These are phyloP conservation scores for Poecilia gillii DNA, from an alignment of 2,797 vertebrate species.

Conservation along the genomic window DNA sequence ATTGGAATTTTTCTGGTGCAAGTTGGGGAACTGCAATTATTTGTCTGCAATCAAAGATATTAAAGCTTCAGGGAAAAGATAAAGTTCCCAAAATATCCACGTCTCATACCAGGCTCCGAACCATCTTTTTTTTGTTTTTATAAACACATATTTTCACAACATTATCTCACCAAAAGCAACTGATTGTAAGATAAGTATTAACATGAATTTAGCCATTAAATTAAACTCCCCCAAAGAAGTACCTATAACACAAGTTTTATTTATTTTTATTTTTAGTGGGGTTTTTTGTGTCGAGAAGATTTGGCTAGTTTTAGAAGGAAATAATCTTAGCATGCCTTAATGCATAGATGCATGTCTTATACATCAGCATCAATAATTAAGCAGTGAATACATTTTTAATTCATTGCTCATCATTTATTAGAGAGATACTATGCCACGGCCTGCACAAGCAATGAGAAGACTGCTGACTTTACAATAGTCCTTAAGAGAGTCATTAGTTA, in stretches of 20 bases:
- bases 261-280: background rate
- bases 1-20: conserved; percentile 59
- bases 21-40: conserved; percentile 49
- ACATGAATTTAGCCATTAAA: background rate
- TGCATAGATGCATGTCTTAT: background rate
- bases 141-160: background rate
- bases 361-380: background rate
- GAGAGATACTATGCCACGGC: background rate
- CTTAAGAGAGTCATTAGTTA: background rate
- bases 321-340: background rate
- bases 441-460: background rate
- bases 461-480: background rate
- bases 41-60: conserved; percentile 43
- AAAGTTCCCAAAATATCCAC: conserved; percentile 5
- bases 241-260: background rate
- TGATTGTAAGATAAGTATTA: background rate
- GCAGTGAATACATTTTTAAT: background rate
- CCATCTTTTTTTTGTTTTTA: background rate
- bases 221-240: background rate
- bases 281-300: background rate
- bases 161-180: background rate
- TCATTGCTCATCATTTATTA: background rate
- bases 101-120: background rate
- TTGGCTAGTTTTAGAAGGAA: conserved; percentile 13
- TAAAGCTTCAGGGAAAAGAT: conserved; percentile 26